Evolutionary conservation across 2,888 invertebrate species (phyloP).

Genomic region (Colletes collaris): DNA sequence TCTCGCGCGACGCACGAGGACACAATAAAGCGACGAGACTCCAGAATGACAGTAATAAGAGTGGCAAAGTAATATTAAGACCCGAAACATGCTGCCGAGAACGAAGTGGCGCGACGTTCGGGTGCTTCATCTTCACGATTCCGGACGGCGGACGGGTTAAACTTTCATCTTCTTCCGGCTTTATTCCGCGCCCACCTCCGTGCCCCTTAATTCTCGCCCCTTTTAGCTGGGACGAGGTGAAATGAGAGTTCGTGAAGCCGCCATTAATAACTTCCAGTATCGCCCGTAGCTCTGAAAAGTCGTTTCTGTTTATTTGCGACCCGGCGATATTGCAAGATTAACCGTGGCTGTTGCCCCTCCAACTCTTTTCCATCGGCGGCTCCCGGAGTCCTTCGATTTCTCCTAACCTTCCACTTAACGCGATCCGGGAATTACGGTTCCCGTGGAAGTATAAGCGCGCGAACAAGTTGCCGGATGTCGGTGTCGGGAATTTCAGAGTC

Average conservation of each 20-base stretch:
- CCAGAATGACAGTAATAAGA: conserved; percentile 49
- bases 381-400: background rate
- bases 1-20: conserved; percentile 5
- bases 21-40: conserved; percentile 40
- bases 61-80: conserved; percentile 61
- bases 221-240: conserved; percentile 25
- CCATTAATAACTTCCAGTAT: conserved; percentile 65
- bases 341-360: background rate
- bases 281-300: conserved; percentile 51
- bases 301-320: conserved; percentile 53
- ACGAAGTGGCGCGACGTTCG: conserved; percentile 47
- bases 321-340: conserved; percentile 20
- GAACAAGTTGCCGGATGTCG: conserved; percentile 20
- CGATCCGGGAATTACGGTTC: conserved; percentile 15
- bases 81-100: conserved; percentile 48
- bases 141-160: conserved; percentile 31
- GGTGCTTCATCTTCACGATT: conserved; percentile 51
- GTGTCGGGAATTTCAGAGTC: conserved; percentile 28
- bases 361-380: too few relatives aligned
- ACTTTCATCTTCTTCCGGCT: conserved; percentile 61
- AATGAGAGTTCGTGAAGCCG: conserved; percentile 40
- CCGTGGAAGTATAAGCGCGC: background rate
- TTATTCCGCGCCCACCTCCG: conserved; percentile 37
- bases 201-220: conserved; percentile 50
- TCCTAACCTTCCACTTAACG: background rate